Evolutionary conservation across 2,113 vertebrate genomes (phyloP).

Genomic region (Phylloscopus whistleri): DNA sequence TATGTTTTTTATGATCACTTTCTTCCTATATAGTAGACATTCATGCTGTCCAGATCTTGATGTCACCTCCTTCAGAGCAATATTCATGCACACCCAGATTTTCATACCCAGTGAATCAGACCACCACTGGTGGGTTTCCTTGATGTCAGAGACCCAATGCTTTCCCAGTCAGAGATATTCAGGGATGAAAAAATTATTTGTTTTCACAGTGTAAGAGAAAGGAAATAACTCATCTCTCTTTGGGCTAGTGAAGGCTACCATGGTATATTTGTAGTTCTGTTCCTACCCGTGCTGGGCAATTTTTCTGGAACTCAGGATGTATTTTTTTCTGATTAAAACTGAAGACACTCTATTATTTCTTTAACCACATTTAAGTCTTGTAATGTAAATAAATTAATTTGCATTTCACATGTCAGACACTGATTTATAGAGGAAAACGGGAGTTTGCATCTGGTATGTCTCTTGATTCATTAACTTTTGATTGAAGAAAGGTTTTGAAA

Average conservation of each 20-base stretch:
- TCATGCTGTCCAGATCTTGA: background rate
- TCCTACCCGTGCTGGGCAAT: background rate
- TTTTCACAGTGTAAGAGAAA: background rate
- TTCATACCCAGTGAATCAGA: background rate
- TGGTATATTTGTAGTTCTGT: background rate
- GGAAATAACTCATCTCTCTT: background rate
- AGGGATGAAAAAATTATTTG: background rate
- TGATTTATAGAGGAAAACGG: slow-evolving; percentile 32
- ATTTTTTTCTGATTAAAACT: slow-evolving; percentile 67
- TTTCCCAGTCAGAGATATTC: background rate
- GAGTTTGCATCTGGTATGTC: background rate
- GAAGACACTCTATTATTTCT: slow-evolving; percentile 66
- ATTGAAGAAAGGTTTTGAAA: background rate
- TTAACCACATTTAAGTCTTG: slow-evolving; percentile 41
- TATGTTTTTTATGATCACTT: too few species aligned
- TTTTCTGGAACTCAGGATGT: slow-evolving; percentile 20
- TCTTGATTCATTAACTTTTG: slow-evolving; percentile 21
- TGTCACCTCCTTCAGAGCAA: background rate
- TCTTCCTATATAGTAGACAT: background rate
- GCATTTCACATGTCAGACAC: background rate
- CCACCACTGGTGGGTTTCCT: background rate
- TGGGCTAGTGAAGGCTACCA: background rate
- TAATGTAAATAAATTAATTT: slow-evolving; percentile 38
- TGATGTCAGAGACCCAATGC: background rate
- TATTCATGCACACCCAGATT: background rate